phyloP scores from a whole-genome alignment of 2,797 vertebrate genomes.

The Argentina silus region DNA sequence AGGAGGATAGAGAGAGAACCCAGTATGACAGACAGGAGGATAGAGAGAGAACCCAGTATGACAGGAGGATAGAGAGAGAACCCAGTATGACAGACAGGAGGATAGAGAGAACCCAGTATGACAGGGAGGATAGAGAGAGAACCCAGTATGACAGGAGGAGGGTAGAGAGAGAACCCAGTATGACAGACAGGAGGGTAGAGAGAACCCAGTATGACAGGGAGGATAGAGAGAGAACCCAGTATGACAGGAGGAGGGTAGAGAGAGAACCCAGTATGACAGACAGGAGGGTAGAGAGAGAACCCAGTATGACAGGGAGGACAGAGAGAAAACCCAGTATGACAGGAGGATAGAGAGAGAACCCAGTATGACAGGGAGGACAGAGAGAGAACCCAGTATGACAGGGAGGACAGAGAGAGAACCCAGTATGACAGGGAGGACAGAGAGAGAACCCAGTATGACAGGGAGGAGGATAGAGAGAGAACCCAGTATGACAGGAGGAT shows the following conservation, averaged over 20 bases:
- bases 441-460: background rate
- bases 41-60: background rate
- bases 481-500: background rate
- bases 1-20: background rate
- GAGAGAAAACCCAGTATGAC: background rate
- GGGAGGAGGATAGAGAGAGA: constrained; percentile 1
- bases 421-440: background rate
- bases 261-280: too few relatives aligned
- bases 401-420: background rate
- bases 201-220: background rate
- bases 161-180: too few relatives aligned
- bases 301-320: background rate
- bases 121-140: background rate
- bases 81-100: background rate
- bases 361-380: background rate
- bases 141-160: background rate
- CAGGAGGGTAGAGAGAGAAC: constrained; percentile 1
- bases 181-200: background rate
- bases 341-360: background rate
- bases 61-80: background rate
- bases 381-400: background rate
- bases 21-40: background rate
- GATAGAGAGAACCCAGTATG: background rate
- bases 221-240: background rate
- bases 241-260: too few relatives aligned